These are phyloP conservation scores for Benthosema pterotum DNA, from an alignment of 2,797 vertebrate species.

Conservation along the genomic window DNA sequence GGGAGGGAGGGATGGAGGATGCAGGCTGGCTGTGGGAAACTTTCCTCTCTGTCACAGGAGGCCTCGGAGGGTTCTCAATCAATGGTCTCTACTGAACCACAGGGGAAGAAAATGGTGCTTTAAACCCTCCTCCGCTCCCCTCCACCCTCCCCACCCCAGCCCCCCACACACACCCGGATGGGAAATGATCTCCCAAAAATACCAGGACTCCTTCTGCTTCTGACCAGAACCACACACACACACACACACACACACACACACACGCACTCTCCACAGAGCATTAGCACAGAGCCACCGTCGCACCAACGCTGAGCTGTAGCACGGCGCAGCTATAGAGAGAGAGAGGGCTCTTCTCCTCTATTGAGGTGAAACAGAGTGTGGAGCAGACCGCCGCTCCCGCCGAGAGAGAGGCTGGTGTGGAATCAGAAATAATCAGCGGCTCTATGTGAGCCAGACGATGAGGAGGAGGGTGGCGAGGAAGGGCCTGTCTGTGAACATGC, in stretches of 20 bases:
- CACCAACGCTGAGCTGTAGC: conserved; percentile 56
- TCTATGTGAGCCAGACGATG: conserved; percentile 70
- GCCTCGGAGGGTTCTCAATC: conserved; percentile 22
- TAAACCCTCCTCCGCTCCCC: too few species aligned
- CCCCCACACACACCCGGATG: neutral
- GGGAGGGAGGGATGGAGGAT: neutral
- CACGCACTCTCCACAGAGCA: conserved; percentile 57
- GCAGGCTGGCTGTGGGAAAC: conserved; percentile 37
- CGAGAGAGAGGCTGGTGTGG: conserved; percentile 66
- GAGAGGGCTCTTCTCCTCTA: too few species aligned
- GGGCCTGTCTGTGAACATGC: conserved; percentile 77
- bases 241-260: conserved; percentile 53
- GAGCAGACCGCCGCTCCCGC: conserved; percentile 51
- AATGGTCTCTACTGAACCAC: conserved; percentile 31
- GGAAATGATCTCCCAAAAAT: conserved; percentile 40
- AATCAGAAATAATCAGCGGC: conserved; percentile 76
- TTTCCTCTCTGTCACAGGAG: conserved; percentile 27
- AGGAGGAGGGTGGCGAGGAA: conserved; percentile 80
- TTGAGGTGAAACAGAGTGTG: conserved; percentile 70
- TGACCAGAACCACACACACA: conserved; percentile 55
- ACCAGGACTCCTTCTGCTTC: conserved; percentile 43
- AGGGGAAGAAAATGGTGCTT: conserved; percentile 4
- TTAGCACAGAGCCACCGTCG: conserved; percentile 51
- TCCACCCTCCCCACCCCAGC: neutral
- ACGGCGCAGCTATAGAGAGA: conserved; percentile 48